A percentile compares a stretch with the other conserved stretches of the same genome.
Evolutionary conservation across 1,140 invertebrate species (phyloP).

Genomic region (Drosophila chauvacae): DNA sequence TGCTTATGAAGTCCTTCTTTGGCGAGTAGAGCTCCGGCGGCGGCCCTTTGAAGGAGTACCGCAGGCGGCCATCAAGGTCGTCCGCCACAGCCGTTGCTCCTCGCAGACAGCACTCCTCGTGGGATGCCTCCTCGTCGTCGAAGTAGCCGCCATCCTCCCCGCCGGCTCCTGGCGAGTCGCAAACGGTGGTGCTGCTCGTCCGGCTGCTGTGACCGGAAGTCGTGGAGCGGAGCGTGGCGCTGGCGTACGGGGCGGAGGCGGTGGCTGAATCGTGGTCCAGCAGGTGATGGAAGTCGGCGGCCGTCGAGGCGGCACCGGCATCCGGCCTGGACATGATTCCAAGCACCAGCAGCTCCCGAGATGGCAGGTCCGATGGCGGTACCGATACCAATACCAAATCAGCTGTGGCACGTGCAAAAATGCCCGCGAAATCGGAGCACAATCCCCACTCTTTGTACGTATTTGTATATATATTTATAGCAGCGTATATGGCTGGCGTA

Average conservation of each 20-base stretch:
- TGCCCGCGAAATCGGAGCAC: constrained; percentile 41
- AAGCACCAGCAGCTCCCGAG: constrained; percentile 1
- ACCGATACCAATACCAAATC: constrained; percentile 23
- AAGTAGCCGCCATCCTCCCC: neutral
- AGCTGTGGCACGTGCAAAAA: constrained; percentile 48
- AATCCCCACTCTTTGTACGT: constrained; percentile 33
- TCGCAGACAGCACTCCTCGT: constrained; percentile 28
- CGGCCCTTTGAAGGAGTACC: constrained; percentile 74
- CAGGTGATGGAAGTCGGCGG: constrained; percentile 20
- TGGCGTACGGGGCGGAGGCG: constrained; percentile 12
- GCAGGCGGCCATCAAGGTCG: constrained; percentile 45
- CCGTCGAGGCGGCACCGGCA: constrained; percentile 1
- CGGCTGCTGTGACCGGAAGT: constrained; percentile 46
- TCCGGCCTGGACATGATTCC: constrained; percentile 17
- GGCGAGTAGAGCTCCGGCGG: constrained; percentile 78
- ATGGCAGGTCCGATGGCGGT: neutral
- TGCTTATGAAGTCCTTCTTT: constrained; percentile 75
- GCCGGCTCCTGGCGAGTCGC: constrained; percentile 11
- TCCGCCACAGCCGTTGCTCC: neutral
- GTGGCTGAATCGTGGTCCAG: neutral
- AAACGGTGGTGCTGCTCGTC: constrained; percentile 49
- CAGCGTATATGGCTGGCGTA: constrained; percentile 2
- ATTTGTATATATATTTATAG: constrained; percentile 8
- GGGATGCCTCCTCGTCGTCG: constrained; percentile 16
- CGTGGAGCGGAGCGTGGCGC: constrained; percentile 47